Evolutionary conservation across 2,797 vertebrate species (phyloP).

Genomic region (Danio kyathit): DNA sequence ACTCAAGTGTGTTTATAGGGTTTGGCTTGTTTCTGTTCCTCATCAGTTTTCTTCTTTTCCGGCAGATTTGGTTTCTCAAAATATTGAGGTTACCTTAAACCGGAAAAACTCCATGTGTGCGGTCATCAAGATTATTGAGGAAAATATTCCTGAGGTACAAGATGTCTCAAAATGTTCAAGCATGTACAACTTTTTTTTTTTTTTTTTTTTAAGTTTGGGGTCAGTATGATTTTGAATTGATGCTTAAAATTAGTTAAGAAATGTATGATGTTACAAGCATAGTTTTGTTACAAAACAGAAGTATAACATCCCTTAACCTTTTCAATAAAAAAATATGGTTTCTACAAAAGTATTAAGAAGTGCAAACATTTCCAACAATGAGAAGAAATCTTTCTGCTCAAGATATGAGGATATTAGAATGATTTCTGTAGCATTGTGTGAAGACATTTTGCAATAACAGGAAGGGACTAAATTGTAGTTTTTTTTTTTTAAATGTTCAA

Average conservation of each 20-base stretch:
- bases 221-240: not conserved
- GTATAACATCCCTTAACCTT: too few relatives aligned
- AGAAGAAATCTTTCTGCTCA: too few relatives aligned
- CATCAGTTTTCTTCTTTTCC: not conserved
- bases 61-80: slow-evolving; percentile 87
- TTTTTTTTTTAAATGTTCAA: too few relatives aligned
- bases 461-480: not conserved
- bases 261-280: not conserved
- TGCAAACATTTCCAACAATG: too few relatives aligned
- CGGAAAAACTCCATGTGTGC: slow-evolving; percentile 85
- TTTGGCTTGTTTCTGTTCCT: not conserved
- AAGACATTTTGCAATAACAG: not conserved
- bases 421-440: not conserved
- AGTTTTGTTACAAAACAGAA: too few relatives aligned
- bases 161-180: not conserved
- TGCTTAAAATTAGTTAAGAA: not conserved
- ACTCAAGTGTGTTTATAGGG: not conserved
- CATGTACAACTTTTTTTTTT: not conserved
- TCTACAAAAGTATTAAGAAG: too few relatives aligned
- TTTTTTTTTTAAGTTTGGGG: too few relatives aligned
- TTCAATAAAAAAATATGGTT: too few relatives aligned
- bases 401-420: not conserved
- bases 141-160: slow-evolving; percentile 92
- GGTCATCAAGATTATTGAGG: slow-evolving; percentile 88
- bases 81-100: slow-evolving; percentile 86